Evolutionary conservation across 2,888 invertebrate genomes (phyloP).

Genomic region (Lottia gigantea): DNA sequence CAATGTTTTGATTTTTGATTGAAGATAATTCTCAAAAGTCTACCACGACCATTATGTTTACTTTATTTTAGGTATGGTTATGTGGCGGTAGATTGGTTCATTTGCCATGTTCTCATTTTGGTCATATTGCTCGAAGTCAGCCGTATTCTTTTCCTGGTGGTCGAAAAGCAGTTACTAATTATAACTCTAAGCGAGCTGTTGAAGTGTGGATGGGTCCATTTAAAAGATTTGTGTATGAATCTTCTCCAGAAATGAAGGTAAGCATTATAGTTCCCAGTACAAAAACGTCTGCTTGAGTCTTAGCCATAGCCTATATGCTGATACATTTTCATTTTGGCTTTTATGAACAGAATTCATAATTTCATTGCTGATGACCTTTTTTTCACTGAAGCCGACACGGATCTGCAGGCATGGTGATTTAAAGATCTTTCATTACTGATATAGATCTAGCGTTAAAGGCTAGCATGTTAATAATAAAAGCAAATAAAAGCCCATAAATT

Average conservation of each 20-base stretch:
- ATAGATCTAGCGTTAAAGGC: too few species aligned
- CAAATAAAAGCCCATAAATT: too few species aligned
- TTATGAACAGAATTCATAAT: too few species aligned
- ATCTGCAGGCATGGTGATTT: too few species aligned
- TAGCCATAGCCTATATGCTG: too few species aligned
- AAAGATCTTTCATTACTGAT: too few species aligned
- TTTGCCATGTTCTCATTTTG: conserved; percentile 58
- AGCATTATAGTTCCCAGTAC: too few species aligned
- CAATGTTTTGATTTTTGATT: background rate
- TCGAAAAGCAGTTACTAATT: conserved; percentile 41
- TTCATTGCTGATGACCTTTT: too few species aligned
- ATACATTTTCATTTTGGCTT: too few species aligned
- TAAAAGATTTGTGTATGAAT: conserved; percentile 43
- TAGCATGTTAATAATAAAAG: too few species aligned
- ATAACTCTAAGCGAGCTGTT: conserved; percentile 56
- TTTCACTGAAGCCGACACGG: too few species aligned
- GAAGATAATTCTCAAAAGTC: background rate
- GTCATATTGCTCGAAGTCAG: conserved; percentile 58
- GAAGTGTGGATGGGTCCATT: conserved; percentile 55
- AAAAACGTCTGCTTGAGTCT: too few species aligned
- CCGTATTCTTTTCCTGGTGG: conserved; percentile 57
- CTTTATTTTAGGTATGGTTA: conserved; percentile 50
- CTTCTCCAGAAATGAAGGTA: conserved; percentile 41
- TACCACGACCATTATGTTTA: background rate
- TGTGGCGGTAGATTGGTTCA: conserved; percentile 60